These are phyloP conservation scores for Sebastes fasciatus DNA, from an alignment of 2,113 vertebrate genomes.

Conservation along the genomic window DNA sequence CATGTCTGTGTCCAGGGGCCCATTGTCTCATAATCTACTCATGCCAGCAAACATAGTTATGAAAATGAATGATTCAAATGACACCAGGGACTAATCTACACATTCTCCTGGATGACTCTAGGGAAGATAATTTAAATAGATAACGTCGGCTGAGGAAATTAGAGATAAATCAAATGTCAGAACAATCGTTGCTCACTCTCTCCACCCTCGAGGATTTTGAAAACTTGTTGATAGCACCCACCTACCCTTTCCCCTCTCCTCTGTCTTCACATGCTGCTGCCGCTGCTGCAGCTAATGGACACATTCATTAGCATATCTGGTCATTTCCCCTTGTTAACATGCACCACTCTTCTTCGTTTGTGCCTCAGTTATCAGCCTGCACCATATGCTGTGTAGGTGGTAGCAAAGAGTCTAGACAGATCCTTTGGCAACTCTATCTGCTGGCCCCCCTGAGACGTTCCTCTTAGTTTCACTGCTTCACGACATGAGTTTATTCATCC, in stretches of 20 bases:
- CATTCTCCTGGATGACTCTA: background rate
- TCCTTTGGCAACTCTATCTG: slow-evolving; percentile 48
- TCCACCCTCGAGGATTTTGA: background rate
- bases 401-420: slow-evolving; percentile 40
- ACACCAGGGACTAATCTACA: slow-evolving; percentile 4
- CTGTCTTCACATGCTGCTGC: background rate
- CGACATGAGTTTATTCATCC: slow-evolving; percentile 45
- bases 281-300: slow-evolving; percentile 17
- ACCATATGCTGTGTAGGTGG: slow-evolving; percentile 64
- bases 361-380: slow-evolving; percentile 53
- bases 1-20: too few species aligned
- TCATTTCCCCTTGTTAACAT: slow-evolving; percentile 48
- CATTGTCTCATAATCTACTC: too few species aligned
- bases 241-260: background rate
- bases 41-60: slow-evolving; percentile 28
- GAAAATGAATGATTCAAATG: slow-evolving; percentile 21
- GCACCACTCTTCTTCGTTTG: slow-evolving; percentile 29
- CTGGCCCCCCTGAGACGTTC: slow-evolving; percentile 35
- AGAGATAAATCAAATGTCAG: slow-evolving; percentile 45
- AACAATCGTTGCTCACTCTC: slow-evolving; percentile 13
- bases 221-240: slow-evolving; percentile 23
- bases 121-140: slow-evolving; percentile 17
- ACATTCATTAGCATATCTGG: slow-evolving; percentile 58
- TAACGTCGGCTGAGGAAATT: slow-evolving; percentile 27
- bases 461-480: slow-evolving; percentile 47